A percentile compares a stretch with the other conserved stretches of the same genome.
phyloP scores from a whole-genome alignment of 2,888 invertebrate species.

The Conistra vaccinii region DNA sequence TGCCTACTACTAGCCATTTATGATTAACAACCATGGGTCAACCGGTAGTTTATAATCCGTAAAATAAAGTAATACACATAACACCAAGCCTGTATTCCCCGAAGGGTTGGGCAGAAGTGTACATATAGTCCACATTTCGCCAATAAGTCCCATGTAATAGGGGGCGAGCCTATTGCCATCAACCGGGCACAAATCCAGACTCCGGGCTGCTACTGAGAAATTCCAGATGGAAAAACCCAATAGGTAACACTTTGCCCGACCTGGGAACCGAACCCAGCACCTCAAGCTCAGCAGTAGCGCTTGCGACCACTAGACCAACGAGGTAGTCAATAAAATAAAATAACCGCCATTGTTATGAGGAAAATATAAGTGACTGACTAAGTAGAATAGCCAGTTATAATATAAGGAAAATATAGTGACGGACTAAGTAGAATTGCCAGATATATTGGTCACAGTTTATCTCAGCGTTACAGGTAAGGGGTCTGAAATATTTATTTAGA shows the following conservation, averaged over 20 bases:
- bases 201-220: not conserved
- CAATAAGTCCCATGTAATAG: not conserved
- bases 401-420: constrained; percentile 15
- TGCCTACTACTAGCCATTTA: not conserved
- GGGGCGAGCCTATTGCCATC: not conserved
- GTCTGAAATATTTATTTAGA: constrained; percentile 26
- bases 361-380: constrained; percentile 12
- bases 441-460: not conserved
- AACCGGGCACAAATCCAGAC: not conserved
- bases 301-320: no score
- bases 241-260: not conserved
- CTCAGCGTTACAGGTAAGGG: not conserved
- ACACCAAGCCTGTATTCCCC: not conserved
- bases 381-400: constrained; percentile 1
- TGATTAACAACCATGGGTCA: not conserved
- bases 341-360: not conserved
- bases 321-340: not conserved
- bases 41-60: not conserved
- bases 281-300: not conserved
- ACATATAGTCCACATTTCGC: no score
- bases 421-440: constrained; percentile 7
- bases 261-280: not conserved
- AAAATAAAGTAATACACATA: no score
- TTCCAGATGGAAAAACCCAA: not conserved
- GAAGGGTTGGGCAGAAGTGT: not conserved